Conservation (phyloP, 1,140 invertebrate species). For the Chelonus insularis region DNA sequence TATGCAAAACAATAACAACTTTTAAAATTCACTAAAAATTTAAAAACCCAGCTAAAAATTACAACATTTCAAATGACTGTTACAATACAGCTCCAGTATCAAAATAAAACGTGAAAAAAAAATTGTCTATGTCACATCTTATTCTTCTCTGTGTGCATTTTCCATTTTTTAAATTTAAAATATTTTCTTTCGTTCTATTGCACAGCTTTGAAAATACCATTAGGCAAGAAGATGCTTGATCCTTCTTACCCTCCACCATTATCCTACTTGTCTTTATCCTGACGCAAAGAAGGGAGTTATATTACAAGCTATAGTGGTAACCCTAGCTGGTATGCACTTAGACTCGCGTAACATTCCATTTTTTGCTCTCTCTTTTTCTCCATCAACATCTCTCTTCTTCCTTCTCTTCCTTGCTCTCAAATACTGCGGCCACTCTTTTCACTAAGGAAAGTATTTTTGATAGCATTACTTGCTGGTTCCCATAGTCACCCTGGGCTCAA, state of each 20-base stretch:
- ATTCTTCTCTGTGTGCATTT: too few species aligned
- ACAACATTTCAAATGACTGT: too few species aligned
- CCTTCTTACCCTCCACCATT: constrained; percentile 11
- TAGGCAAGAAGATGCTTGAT: constrained; percentile 15
- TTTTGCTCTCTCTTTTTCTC: constrained; percentile 3
- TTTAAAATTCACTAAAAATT: too few species aligned
- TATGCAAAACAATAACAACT: too few species aligned
- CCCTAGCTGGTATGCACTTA: constrained; percentile 33
- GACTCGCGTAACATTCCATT: constrained; percentile 16
- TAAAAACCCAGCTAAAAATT: too few species aligned
- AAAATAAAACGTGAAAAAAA: too few species aligned
- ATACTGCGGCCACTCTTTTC: neutral
- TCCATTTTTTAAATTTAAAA: too few species aligned
- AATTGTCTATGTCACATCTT: too few species aligned
- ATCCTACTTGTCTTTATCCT: constrained; percentile 6
- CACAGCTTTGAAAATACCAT: constrained; percentile 19
- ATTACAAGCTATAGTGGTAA: constrained; percentile 36
- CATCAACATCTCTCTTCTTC: neutral
- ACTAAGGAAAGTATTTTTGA: constrained; percentile 27
- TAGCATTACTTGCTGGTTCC: constrained; percentile 26
- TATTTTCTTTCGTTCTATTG: too few species aligned
- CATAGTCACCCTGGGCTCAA: neutral
- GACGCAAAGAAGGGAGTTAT: constrained; percentile 24
- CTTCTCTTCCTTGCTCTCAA: neutral
- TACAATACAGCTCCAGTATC: too few species aligned